Percentiles rank a stretch among this genome's conserved stretches.
phyloP scores from a whole-genome alignment of 1,140 invertebrate genomes.

The Metopolophium dirhodum region DNA sequence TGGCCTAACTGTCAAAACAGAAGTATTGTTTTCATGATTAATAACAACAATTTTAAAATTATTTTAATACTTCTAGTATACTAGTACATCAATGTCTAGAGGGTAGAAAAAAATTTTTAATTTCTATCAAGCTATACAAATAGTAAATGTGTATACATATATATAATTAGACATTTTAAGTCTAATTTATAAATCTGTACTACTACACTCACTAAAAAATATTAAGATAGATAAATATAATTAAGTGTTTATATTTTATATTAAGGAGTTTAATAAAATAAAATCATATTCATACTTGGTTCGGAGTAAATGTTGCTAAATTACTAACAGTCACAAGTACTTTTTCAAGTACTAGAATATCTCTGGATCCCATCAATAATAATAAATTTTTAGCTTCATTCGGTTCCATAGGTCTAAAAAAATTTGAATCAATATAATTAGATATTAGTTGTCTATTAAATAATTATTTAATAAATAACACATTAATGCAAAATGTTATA shows the following conservation, averaged over 20 bases:
- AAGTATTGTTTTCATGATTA: too few species aligned
- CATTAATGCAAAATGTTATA: not conserved
- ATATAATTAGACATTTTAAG: too few species aligned
- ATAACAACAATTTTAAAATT: too few species aligned
- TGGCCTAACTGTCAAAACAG: too few species aligned
- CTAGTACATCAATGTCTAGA: too few species aligned
- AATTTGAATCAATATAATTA: not conserved
- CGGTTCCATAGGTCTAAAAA: conserved; percentile 44
- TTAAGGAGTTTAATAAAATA: not conserved
- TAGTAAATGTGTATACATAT: not conserved
- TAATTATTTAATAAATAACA: not conserved
- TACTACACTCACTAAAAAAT: not conserved
- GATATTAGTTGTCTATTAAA: not conserved
- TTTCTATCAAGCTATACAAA: not conserved
- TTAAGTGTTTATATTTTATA: not conserved
- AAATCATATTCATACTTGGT: conserved; percentile 62
- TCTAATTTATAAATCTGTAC: not conserved
- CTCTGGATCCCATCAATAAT: conserved; percentile 65
- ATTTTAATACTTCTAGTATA: too few species aligned
- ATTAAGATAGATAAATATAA: not conserved
- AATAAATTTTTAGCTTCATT: conserved; percentile 68
- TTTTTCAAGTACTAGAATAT: conserved; percentile 66
- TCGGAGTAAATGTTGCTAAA: conserved; percentile 68
- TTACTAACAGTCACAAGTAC: conserved; percentile 67
- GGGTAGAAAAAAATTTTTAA: too few species aligned